Conservation (phyloP, 1,140 invertebrate genomes). For the Caerostris extrusa region DNA sequence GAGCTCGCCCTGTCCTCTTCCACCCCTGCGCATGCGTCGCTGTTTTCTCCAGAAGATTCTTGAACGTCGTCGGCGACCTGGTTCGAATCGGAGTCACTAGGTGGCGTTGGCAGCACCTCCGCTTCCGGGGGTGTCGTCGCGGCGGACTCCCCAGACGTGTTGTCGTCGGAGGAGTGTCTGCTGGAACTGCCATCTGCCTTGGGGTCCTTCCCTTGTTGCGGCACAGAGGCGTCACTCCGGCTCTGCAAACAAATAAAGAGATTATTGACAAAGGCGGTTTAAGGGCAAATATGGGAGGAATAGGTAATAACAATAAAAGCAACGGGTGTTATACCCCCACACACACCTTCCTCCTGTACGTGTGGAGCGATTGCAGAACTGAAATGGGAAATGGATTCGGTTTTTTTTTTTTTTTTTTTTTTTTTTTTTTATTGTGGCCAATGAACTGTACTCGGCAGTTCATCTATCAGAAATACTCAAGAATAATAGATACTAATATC, state of each 20-base stretch:
- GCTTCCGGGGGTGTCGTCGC: background rate
- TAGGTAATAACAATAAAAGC: background rate
- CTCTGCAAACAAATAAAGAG: slow-evolving; percentile 53
- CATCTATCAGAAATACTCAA: background rate
- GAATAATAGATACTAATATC: background rate
- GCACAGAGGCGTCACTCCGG: slow-evolving; percentile 8
- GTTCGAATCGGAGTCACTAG: background rate
- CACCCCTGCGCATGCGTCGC: background rate
- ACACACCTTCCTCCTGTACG: background rate
- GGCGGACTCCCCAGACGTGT: background rate
- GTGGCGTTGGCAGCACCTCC: background rate
- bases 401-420: background rate
- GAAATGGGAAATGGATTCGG: slow-evolving; percentile 2
- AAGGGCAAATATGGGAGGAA: background rate
- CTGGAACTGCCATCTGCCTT: slow-evolving; percentile 33
- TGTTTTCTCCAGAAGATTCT: background rate
- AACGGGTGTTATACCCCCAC: background rate
- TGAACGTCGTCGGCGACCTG: background rate
- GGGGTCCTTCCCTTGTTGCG: background rate
- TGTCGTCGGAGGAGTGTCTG: slow-evolving; percentile 26
- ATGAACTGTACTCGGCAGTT: background rate
- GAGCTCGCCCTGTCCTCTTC: background rate
- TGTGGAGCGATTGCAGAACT: background rate
- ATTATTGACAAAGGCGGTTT: background rate
- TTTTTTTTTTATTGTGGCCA: background rate